Evolutionary conservation across 2,888 invertebrate genomes (phyloP), one percentile per base, ranked within the genome.

Genomic region (Tromatobia lineatoria): DNA sequence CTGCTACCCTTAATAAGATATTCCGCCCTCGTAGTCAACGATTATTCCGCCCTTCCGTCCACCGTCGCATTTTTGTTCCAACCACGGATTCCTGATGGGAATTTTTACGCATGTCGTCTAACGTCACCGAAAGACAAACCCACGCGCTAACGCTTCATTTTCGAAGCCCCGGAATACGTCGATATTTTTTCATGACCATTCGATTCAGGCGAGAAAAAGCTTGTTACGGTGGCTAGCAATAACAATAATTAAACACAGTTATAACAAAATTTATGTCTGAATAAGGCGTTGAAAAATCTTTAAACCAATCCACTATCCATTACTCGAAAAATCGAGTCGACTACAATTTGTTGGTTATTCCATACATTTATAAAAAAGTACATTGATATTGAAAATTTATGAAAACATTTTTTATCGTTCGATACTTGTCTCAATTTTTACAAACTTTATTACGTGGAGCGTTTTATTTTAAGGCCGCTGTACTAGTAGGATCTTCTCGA

Each of bases 1-100:
- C 67, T 20, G 11, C 34, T 18, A 11, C 47, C 66, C 66, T 50
- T 34, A 47, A 73, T 76, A 71, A 80, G 71, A 57, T 83, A 83
- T 83, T 83, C 80, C 47, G 80, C 76, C 83, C 83, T 76, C 80
- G 83, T 80, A 67, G 59, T 18, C 54, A 47, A 34, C 50, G 45
- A 70, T 57, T n/a, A n/a, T n/a, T n/a, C 70, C 52, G 74, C 61
- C 42, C 64, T 29, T 75, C 70, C 64, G 70, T 59, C 66, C 66
- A 64, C 34, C 45, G 42, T 6, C 78, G 45, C 64, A 52, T 69
- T 79, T 70, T 79, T 61, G 75, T 70, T 54, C 69, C 67, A 20
- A 20, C 23, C 29, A n/a, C 6, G 45, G 23, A 45, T 54, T 25
- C 15, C 11, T 42, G 11, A 57, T 18, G 38, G 38, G 25, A 64